A percentile compares a stretch with the other conserved stretches of the same genome.
Conservation (phyloP, 2,797 vertebrate species). For the Hirundo rustica region DNA sequence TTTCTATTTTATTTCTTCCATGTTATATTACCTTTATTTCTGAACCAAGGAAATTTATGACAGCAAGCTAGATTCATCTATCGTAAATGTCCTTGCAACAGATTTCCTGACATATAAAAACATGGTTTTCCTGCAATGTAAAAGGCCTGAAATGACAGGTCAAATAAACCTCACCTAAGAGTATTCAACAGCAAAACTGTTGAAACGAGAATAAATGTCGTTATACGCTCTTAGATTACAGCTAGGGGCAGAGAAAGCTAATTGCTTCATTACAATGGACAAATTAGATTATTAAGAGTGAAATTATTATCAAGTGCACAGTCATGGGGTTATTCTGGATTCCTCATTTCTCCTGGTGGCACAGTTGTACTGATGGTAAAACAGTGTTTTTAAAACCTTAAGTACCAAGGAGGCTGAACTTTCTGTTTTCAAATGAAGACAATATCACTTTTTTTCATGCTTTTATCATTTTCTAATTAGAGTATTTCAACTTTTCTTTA, state of each 20-base stretch:
- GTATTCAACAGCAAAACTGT: background rate
- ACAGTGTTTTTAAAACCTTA: background rate
- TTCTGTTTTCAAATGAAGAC: slow-evolving; percentile 15
- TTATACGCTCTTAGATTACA: slow-evolving; percentile 11
- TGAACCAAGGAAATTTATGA: background rate
- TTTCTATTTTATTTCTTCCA: background rate
- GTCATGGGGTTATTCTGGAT: slow-evolving; percentile 25
- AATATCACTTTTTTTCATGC: background rate
- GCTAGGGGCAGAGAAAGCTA: slow-evolving; percentile 38
- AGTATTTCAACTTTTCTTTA: background rate
- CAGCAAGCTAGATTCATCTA: background rate
- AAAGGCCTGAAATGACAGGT: background rate
- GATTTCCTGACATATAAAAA: background rate
- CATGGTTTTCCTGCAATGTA: background rate
- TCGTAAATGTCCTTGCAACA: background rate
- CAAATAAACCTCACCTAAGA: background rate
- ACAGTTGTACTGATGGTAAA: slow-evolving; percentile 8
- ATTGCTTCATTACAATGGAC: slow-evolving; percentile 50
- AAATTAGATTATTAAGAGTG: slow-evolving; percentile 48
- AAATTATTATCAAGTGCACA: slow-evolving; percentile 46
- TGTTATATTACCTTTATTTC: slow-evolving; percentile 4
- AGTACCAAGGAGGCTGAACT: slow-evolving; percentile 11
- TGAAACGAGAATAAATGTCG: slow-evolving; percentile 5
- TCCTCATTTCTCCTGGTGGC: slow-evolving; percentile 25
- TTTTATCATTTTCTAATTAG: background rate